A percentile compares a stretch with the other conserved stretches of the same genome.
phyloP scores from a whole-genome alignment of 2,888 invertebrate species.

The Tuberolachnus salignus region DNA sequence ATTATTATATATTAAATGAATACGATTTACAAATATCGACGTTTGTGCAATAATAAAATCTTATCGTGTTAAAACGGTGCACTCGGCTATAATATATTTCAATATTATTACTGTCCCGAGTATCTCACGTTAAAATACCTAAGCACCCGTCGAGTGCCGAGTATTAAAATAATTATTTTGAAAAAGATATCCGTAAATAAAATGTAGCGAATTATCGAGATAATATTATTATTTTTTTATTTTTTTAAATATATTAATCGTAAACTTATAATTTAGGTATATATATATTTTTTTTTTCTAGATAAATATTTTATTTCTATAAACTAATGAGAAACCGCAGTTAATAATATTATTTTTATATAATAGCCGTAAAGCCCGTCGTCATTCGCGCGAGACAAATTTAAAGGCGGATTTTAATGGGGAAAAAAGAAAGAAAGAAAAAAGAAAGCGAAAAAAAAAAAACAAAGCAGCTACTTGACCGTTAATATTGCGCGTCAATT shows the following conservation, averaged over 20 bases:
- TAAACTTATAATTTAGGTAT: too few relatives aligned
- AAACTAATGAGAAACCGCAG: too few relatives aligned
- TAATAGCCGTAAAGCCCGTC: constrained; percentile 19
- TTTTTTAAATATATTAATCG: too few relatives aligned
- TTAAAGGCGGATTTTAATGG: constrained; percentile 7
- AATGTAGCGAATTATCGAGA: constrained; percentile 12
- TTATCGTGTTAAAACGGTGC: background rate
- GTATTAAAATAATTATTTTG: constrained; percentile 35
- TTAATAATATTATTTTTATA: constrained; percentile 8
- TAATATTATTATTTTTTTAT: background rate
- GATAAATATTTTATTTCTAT: too few relatives aligned
- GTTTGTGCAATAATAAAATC: background rate
- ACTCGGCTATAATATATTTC: background rate
- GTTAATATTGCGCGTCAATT: too few relatives aligned
- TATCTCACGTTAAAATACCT: background rate
- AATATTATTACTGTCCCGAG: background rate
- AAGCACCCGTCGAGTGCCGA: constrained; percentile 10
- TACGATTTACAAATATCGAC: too few relatives aligned
- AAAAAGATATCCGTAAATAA: constrained; percentile 16
- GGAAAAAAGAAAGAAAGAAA: constrained; percentile 1
- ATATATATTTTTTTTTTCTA: too few relatives aligned
- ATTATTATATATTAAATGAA: too few relatives aligned
- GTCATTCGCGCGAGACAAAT: too few relatives aligned
- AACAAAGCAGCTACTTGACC: too few relatives aligned
- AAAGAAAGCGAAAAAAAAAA: too few relatives aligned